These are phyloP conservation scores for Phoenicopterus ruber DNA, from an alignment of 2,113 vertebrate species.

Conservation along the genomic window DNA sequence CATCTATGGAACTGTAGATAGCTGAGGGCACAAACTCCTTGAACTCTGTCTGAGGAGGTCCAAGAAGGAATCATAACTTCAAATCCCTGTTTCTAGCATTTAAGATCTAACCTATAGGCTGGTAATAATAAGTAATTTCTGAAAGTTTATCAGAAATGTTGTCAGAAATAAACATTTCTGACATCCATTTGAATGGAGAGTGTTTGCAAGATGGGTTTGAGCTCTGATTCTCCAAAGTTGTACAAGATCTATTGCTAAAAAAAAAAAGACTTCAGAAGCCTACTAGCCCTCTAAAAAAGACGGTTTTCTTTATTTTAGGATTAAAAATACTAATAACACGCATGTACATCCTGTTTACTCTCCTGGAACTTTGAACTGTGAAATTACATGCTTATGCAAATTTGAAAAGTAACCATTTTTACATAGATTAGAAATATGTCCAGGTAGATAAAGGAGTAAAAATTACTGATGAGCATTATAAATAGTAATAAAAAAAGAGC, in stretches of 20 bases:
- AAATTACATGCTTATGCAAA: neutral
- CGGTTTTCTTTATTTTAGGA: neutral
- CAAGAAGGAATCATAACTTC: neutral
- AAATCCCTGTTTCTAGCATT: neutral
- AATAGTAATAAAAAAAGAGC: neutral
- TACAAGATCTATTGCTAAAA: neutral
- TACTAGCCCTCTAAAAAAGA: neutral
- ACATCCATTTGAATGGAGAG: neutral
- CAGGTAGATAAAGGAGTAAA: neutral
- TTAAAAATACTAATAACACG: neutral
- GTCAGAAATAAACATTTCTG: neutral
- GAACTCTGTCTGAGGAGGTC: neutral
- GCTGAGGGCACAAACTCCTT: neutral
- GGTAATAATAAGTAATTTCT: neutral
- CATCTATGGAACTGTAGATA: neutral
- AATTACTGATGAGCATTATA: neutral
- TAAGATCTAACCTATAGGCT: neutral
- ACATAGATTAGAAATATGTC: neutral
- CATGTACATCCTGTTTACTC: neutral
- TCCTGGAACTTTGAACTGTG: neutral
- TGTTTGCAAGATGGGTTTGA: neutral
- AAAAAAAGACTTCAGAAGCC: neutral
- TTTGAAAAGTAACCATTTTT: neutral
- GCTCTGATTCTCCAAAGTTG: neutral
- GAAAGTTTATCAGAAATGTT: neutral